Percentiles rank a stretch among this genome's conserved stretches.
These are phyloP conservation scores for Eurois occulta DNA, from an alignment of 2,888 invertebrate species.

Conservation along the genomic window DNA sequence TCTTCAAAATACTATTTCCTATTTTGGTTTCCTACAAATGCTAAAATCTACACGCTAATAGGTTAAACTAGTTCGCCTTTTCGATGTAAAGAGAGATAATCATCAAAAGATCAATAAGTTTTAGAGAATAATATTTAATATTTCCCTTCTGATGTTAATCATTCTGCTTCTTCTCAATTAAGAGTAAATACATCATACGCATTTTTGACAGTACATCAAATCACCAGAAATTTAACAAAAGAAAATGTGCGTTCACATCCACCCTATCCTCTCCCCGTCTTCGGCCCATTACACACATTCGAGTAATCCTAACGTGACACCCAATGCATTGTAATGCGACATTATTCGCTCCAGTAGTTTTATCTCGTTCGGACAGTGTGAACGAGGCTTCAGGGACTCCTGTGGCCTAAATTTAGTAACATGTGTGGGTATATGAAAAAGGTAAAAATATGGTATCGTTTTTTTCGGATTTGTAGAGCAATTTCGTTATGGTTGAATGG, in stretches of 20 bases:
- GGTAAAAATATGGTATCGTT: slow-evolving; percentile 47
- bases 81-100: background rate
- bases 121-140: background rate
- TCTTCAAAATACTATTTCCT: too few relatives aligned
- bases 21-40: too few relatives aligned
- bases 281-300: slow-evolving; percentile 84
- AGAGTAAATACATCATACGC: too few relatives aligned
- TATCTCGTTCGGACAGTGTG: slow-evolving; percentile 71
- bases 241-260: slow-evolving; percentile 64
- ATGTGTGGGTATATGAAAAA: slow-evolving; percentile 38
- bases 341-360: slow-evolving; percentile 80
- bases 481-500: slow-evolving; percentile 28
- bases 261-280: slow-evolving; percentile 67
- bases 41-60: background rate
- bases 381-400: slow-evolving; percentile 70
- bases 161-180: too few relatives aligned
- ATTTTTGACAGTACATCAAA: background rate
- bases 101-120: background rate
- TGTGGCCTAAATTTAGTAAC: slow-evolving; percentile 55
- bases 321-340: slow-evolving; percentile 87
- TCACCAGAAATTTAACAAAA: background rate
- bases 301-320: slow-evolving; percentile 82
- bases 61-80: background rate
- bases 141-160: too few relatives aligned
- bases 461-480: slow-evolving; percentile 44